Evolutionary conservation across 2,113 vertebrate species (phyloP), one percentile per base, ranked within the genome.

Genomic region (Gobiocypris rarus): DNA sequence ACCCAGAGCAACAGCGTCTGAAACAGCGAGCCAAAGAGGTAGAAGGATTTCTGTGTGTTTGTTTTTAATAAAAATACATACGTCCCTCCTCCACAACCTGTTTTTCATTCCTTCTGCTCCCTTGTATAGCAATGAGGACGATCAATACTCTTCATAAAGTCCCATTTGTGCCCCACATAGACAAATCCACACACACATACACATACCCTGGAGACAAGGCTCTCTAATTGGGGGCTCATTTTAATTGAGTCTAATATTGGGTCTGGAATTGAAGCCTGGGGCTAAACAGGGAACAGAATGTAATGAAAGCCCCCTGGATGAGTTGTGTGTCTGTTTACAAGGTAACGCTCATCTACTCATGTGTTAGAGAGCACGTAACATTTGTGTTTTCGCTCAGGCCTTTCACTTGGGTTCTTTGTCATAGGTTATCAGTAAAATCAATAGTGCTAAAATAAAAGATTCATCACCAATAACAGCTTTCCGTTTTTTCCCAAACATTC

Each of bases 181-280:
- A 94, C 95, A 94, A 95, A 95, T 95, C 94, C 95, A 94, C 95
- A 95, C 96, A 95, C 95, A 95, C 95, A 96, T 95, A 95, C 95
- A 96, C 95, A 95, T 94, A 95, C 96, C 95, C 90, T 91, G 92
- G 96, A 96, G 96, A 94, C 95, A 95, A 95, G 94, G 93, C 95
- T 95, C 93, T 94, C 96, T 96, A 96, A 96, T 96, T 97, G 95
- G 76, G 94, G 96, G 95, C 95, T 95, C 95, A 96, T 96, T 97
- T 96, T 96, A 97, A 97, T 97, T 96, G 95, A 95, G 95, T 95
- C 95, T 96, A 96, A 96, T 96, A 96, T 96, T 96, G 95, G 94
- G 94, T 95, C 95, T 95, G 93, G 94, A 96, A 94, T 94, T 84
- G 93, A 93, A 93, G 95, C 95, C 94, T 91, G 93, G 91, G 94